Evolutionary conservation across 2,888 invertebrate genomes (phyloP), one percentile per base, ranked within the genome.

Genomic region (Pegoplata infirma): DNA sequence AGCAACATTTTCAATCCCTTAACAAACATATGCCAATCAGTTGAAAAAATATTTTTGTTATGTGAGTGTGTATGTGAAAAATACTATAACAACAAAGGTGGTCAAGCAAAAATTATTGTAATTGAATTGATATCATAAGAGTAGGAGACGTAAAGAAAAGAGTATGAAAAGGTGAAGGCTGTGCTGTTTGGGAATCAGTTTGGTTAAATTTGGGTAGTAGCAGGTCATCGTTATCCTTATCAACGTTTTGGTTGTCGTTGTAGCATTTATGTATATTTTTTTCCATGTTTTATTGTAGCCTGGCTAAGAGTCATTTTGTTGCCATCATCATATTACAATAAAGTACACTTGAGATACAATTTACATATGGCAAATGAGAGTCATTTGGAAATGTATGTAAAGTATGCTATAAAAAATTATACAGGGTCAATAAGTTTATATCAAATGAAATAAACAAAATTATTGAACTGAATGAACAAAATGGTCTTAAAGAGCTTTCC

Each of bases 81-180:
- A 59, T 53, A 66, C 56, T 68, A 58, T 59, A 55, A 61, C 61
- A 74, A 59, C 59, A 68, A 74, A 80, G 58, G 59, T 75, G 80
- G 78, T 68, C 71, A 75, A 36, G 75, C 75, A 78, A 75, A 78
- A 80, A 75, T 80, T 71, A 77, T 72, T 75, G 61, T 77, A 71
- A 77, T 77, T 77, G 71, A 68, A 71, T 77, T 77, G 66, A 53
- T 55, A 40, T 40, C 4, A n/a, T n/a, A 40, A 40, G 36, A 36
- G 36, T n/a, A 40, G n/a, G 36, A 2, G 36, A 36, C 28, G 28
- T 1, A 28, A 28, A 36, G 36, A 4, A 10, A 12, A 12, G 36
- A 1, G 12, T n/a, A n/a, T n/a, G n/a, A n/a, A n/a, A n/a, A 10
- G 10, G 12, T 12, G 36, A 12, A 4, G 12, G 36, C 36, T 12